A percentile compares a stretch with the other conserved stretches of the same genome.
These are phyloP conservation scores for Leucoma salicis DNA, from an alignment of 2,888 invertebrate species.

Conservation along the genomic window DNA sequence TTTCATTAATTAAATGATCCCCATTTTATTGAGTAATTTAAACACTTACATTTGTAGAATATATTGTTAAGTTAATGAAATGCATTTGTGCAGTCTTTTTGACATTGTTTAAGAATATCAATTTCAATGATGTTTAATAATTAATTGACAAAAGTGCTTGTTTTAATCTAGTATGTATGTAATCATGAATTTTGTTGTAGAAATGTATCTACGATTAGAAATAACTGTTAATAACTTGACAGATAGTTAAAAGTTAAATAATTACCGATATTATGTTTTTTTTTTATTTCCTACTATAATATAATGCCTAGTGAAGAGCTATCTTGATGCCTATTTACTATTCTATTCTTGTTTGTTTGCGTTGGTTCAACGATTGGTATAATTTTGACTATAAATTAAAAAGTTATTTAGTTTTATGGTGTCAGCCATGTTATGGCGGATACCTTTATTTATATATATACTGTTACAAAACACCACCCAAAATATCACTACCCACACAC, in stretches of 20 bases:
- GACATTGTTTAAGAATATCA: constrained; percentile 35
- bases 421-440: too few relatives aligned
- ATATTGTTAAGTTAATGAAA: constrained; percentile 44
- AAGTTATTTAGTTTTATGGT: too few relatives aligned
- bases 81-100: constrained; percentile 52
- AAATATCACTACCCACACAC: too few relatives aligned
- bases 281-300: too few relatives aligned
- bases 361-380: too few relatives aligned
- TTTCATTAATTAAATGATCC: constrained; percentile 44
- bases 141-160: constrained; percentile 46
- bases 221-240: constrained; percentile 32
- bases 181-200: constrained; percentile 55
- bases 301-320: too few relatives aligned
- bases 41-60: constrained; percentile 38
- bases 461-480: too few relatives aligned
- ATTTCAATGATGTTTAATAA: constrained; percentile 30
- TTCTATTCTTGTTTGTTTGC: too few relatives aligned
- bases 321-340: too few relatives aligned
- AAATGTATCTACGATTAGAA: constrained; percentile 37
- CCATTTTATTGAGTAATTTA: constrained; percentile 51
- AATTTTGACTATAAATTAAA: too few relatives aligned
- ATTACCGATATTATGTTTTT: neutral
- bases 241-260: constrained; percentile 29
- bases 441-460: too few relatives aligned
- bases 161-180: constrained; percentile 48